Evolutionary conservation across 1,140 invertebrate species (phyloP).

Genomic region (Paralvinella palmiformis): DNA sequence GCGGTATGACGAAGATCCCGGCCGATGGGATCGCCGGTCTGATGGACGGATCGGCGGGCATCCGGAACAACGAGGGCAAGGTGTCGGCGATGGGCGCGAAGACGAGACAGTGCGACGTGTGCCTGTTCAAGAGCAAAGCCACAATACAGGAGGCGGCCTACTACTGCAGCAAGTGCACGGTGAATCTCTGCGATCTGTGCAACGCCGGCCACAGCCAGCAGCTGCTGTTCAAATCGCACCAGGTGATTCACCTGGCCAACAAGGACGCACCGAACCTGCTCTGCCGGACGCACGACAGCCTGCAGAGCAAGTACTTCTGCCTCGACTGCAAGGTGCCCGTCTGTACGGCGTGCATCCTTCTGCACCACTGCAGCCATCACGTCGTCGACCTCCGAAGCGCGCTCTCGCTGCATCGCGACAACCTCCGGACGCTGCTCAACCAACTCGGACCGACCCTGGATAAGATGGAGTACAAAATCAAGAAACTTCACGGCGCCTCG

Average conservation of each 20-base stretch:
- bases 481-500: not conserved
- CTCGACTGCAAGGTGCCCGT: slow-evolving; percentile 5
- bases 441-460: not conserved
- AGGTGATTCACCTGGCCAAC: not conserved
- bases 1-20: not conserved
- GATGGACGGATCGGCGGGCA: not conserved
- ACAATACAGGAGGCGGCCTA: slow-evolving; percentile 12
- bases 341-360: slow-evolving; percentile 10
- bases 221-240: slow-evolving; percentile 6
- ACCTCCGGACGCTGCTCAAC: slow-evolving; percentile 13
- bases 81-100: not conserved
- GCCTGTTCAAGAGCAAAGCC: not conserved
- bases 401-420: not conserved
- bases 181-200: slow-evolving; percentile 14
- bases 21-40: not conserved
- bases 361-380: not conserved
- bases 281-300: slow-evolving; percentile 1
- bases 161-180: slow-evolving; percentile 14
- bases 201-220: slow-evolving; percentile 4
- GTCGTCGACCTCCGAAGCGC: slow-evolving; percentile 6
- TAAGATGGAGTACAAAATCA: not conserved
- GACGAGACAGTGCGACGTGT: not conserved
- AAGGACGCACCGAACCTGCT: not conserved
- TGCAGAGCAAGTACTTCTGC: slow-evolving; percentile 10
- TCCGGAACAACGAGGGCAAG: not conserved